A percentile compares a stretch with the other conserved stretches of the same genome.
Evolutionary conservation across 2,888 invertebrate genomes (phyloP).

Genomic region (Cerastis rubricosa): DNA sequence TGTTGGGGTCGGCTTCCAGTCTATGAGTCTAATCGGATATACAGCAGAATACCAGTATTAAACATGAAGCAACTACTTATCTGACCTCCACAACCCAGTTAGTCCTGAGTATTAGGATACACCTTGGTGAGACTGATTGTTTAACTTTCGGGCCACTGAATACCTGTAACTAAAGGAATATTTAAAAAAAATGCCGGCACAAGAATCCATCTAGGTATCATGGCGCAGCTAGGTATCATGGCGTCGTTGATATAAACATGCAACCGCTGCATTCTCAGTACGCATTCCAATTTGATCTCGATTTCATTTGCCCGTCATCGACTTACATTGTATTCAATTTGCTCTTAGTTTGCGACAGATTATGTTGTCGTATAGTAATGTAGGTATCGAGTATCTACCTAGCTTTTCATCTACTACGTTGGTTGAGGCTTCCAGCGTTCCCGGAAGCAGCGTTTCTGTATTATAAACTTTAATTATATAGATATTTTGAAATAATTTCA

Average conservation of each 20-base stretch:
- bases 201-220: neutral
- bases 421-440: neutral
- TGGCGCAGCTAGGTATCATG: neutral
- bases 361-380: neutral
- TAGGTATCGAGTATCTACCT: neutral
- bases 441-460: neutral
- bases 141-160: neutral
- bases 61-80: neutral
- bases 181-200: neutral
- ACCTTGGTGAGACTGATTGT: neutral
- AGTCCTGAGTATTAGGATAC: neutral
- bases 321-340: neutral
- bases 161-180: neutral
- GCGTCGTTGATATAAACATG: constrained; percentile 7
- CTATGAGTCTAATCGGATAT: neutral
- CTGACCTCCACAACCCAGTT: neutral
- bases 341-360: neutral
- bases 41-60: neutral
- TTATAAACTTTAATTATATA: neutral
- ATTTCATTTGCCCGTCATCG: neutral
- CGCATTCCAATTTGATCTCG: constrained; percentile 22
- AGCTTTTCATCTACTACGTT: neutral
- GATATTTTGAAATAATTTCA: too few species aligned
- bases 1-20: neutral
- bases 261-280: constrained; percentile 14